These are phyloP conservation scores for Esox lucius DNA, from an alignment of 2,797 vertebrate species.

Conservation along the genomic window DNA sequence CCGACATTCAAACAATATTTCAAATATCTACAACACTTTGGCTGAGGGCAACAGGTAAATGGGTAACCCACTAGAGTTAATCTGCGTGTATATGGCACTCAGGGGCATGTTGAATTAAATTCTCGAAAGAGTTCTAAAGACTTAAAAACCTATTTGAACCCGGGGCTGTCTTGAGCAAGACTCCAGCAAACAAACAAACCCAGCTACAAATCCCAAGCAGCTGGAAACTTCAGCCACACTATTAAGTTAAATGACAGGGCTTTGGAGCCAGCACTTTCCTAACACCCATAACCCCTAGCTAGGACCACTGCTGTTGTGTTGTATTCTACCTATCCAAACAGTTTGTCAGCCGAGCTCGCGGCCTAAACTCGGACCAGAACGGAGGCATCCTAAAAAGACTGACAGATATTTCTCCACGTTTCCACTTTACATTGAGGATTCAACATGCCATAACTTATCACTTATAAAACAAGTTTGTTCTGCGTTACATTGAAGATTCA, in stretches of 20 bases:
- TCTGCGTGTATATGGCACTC: neutral
- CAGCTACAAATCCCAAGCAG: conserved; percentile 64
- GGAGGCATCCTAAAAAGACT: neutral
- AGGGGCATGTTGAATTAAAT: neutral
- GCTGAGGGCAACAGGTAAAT: neutral
- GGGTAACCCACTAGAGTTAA: neutral
- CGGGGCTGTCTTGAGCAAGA: conserved; percentile 5
- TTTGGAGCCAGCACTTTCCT: conserved; percentile 63
- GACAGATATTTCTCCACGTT: neutral
- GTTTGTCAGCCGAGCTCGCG: conserved; percentile 33
- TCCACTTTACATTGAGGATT: neutral
- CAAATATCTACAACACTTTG: neutral
- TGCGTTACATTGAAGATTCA: too few species aligned
- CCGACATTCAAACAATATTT: neutral
- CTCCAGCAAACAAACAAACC: conserved; percentile 53
- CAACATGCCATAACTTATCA: neutral
- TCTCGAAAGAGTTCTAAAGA: neutral
- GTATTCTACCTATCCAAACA: conserved; percentile 1
- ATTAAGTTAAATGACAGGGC: conserved; percentile 69
- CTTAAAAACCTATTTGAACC: neutral
- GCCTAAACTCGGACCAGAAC: neutral
- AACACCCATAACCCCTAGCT: conserved; percentile 44
- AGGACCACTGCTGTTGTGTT: conserved; percentile 9
- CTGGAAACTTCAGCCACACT: conserved; percentile 68
- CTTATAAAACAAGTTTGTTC: neutral